Base-by-base conservation (phyloP, 1,140 invertebrate species). In the Dermatophagoides farinae region DNA sequence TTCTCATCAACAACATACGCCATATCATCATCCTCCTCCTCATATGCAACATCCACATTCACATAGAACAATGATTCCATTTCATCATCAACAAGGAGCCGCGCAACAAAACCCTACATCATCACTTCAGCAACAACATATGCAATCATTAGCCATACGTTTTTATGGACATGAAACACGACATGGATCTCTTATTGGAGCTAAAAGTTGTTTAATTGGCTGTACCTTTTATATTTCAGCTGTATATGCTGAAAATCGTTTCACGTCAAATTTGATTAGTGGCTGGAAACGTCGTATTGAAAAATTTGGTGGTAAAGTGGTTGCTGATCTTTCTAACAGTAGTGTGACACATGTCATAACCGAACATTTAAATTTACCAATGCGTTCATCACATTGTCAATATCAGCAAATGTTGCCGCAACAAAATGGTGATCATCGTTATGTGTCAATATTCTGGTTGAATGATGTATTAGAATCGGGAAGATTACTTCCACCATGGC, bases 381-480 rank as follows among this genome's bases (percentile, higher is more conserved):
- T 60, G 44, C 16, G n/a, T 43, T 4, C 25, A 16, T 61, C n/a
- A 40, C 31, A 31, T 4, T 31, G 31, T 31, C 31, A 31, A 31
- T 51, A 43, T n/a, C n/a, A 18, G 2, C 47, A 51, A 47, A 68
- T 85, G 77, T 85, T 83, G 0, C 69, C 86, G 14, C 76, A 82
- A 25, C 85, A 88, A 71, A 79, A 80, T 4, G 31, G 31, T 31
- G 31, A 31, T 31, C 83, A 84, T 71, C 80, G 89, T 23, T 86
- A 90, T 68, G 86, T 97, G 6, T 93, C 88, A 8, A 82, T 88
- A 11, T 86, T 86, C 73, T 97, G 92, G 92, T 73, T 97, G 14
- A 90, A 85, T 62, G 91, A 96, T 71, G 82, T 88, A 31, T 79
- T 93, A 60, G 69, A 79, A 1, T 82, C 84, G 57, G 83, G 88